These are phyloP conservation scores for Sinocyclocheilus anophthalmus DNA, from an alignment of 2,113 vertebrate genomes.

Conservation along the genomic window DNA sequence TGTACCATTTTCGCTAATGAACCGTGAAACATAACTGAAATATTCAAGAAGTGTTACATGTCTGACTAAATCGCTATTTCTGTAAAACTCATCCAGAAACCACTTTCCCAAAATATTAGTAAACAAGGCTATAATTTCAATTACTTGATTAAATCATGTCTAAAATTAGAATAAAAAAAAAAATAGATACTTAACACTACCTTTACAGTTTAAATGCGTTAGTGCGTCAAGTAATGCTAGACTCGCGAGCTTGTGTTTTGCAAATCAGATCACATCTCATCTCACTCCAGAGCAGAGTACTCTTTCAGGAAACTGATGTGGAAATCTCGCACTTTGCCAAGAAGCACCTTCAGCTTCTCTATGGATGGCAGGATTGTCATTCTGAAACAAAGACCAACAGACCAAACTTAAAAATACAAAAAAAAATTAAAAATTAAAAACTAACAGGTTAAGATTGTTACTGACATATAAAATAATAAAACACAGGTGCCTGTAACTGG, in stretches of 20 bases:
- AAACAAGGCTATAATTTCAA: not conserved
- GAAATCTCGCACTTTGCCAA: constrained; percentile 82
- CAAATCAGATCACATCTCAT: not conserved
- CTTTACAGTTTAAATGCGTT: not conserved
- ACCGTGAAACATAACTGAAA: not conserved
- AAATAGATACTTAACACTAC: constrained; percentile 8
- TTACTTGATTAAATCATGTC: not conserved
- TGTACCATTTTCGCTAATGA: not conserved
- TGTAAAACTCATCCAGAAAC: not conserved
- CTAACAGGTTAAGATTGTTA: too few relatives aligned
- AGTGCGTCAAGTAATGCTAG: not conserved
- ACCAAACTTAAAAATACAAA: not conserved
- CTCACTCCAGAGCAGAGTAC: constrained; percentile 61
- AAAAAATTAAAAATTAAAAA: too few relatives aligned
- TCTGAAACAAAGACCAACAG: constrained; percentile 65
- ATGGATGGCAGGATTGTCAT: constrained; percentile 84
- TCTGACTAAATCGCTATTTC: not conserved
- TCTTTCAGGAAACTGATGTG: constrained; percentile 81
- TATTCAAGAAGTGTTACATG: not conserved
- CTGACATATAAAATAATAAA: too few relatives aligned
- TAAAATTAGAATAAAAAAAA: not conserved
- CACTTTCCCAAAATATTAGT: not conserved
- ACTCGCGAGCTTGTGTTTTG: not conserved
- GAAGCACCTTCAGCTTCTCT: constrained; percentile 83
- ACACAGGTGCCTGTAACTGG: too few relatives aligned